These are phyloP conservation scores for Heliconius sara DNA, from an alignment of 2,888 invertebrate species.

Conservation along the genomic window DNA sequence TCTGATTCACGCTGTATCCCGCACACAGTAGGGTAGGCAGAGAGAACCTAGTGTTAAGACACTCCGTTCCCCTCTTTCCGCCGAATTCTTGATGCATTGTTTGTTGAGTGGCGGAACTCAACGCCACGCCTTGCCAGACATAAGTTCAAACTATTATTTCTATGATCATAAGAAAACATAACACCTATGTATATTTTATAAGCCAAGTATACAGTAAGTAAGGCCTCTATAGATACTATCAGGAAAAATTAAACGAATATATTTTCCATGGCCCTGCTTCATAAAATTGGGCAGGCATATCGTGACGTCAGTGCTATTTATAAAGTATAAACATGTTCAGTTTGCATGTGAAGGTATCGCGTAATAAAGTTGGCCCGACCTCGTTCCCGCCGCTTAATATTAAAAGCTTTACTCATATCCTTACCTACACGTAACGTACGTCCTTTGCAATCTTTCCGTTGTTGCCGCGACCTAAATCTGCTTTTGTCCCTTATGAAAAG, in stretches of 20 bases:
- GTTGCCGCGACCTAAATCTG: conserved; percentile 77
- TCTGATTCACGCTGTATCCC: no score
- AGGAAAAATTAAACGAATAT: not conserved
- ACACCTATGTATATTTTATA: no score
- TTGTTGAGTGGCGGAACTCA: no score
- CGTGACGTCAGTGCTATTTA: conserved; percentile 43
- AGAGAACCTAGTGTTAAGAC: no score
- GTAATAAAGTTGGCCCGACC: conserved; percentile 68
- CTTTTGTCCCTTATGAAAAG: conserved; percentile 80
- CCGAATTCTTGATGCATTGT: no score
- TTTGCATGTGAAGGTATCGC: conserved; percentile 58
- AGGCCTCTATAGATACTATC: not conserved
- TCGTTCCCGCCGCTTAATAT: conserved; percentile 69
- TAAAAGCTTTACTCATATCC: conserved; percentile 69
- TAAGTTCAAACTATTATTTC: no score
- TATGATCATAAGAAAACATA: no score
- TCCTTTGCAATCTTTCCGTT: conserved; percentile 79
- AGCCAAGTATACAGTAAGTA: no score
- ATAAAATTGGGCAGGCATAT: conserved; percentile 27
- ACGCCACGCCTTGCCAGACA: no score
- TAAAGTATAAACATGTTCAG: conserved; percentile 39
- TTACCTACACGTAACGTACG: conserved; percentile 60
- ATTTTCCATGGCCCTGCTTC: conserved; percentile 1
- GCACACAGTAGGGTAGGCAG: no score
- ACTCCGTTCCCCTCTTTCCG: no score